Evolutionary conservation across 2,113 vertebrate species (phyloP).

Genomic region (Bubalus kerabau): DNA sequence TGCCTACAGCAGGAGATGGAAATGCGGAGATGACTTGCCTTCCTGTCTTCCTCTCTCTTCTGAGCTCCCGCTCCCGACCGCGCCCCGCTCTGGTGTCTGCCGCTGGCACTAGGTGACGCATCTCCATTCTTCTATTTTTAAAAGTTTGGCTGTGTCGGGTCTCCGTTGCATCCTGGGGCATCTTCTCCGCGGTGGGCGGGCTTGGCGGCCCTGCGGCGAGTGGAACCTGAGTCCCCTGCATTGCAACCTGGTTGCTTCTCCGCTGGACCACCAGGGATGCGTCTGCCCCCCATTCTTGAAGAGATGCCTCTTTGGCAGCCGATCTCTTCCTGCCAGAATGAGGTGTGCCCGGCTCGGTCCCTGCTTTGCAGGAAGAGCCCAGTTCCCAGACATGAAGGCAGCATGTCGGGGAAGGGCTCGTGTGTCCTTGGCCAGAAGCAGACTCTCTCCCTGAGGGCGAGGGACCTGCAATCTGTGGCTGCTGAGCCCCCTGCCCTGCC

Average conservation of each 20-base stretch:
- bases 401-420: accelerated
- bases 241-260: not conserved
- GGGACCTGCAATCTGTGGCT: not conserved
- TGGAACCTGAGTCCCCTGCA: not conserved
- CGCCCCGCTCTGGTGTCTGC: not conserved
- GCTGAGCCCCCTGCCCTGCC: not conserved
- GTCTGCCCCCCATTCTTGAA: not conserved
- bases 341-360: not conserved
- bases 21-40: not conserved
- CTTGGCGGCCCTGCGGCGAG: accelerated
- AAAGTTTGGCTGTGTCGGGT: not conserved
- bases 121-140: not conserved
- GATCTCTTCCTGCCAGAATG: not conserved
- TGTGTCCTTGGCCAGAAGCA: not conserved
- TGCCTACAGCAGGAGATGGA: not conserved
- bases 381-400: not conserved
- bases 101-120: accelerated
- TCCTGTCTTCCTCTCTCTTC: not conserved
- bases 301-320: not conserved
- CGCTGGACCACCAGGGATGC: accelerated
- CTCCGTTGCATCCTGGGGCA: not conserved
- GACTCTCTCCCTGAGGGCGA: not conserved
- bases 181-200: accelerated
- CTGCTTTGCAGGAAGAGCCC: not conserved
- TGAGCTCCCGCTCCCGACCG: accelerated